Percentiles rank a stretch among this genome's conserved stretches.
Conservation (phyloP, 2,113 vertebrate species). For the Danionella cerebrum region DNA sequence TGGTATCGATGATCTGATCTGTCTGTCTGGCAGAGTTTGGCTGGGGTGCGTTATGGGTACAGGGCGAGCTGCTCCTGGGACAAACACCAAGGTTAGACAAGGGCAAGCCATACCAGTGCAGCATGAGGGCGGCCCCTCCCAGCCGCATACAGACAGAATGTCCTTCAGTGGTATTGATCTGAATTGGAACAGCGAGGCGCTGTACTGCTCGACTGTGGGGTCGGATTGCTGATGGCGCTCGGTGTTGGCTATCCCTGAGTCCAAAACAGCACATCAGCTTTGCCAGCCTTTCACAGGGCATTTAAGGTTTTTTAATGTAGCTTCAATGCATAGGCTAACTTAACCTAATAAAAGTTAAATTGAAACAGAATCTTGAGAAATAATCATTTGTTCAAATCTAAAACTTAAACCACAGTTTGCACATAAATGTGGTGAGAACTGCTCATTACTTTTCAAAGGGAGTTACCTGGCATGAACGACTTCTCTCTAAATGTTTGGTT, state of each 20-base stretch:
- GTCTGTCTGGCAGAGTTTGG: slow-evolving; percentile 27
- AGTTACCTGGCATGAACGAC: too few species aligned
- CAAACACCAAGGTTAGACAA: slow-evolving; percentile 39
- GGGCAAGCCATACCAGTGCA: slow-evolving; percentile 13
- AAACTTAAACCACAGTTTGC: too few species aligned
- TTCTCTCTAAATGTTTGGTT: too few species aligned
- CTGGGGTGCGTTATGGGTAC: slow-evolving; percentile 6
- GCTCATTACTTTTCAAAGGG: too few species aligned
- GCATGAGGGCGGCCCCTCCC: slow-evolving; percentile 13
- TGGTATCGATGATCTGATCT: slow-evolving; percentile 38
- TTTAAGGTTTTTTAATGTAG: not conserved
- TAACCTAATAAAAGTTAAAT: not conserved
- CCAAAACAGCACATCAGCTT: not conserved
- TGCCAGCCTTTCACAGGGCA: too few species aligned
- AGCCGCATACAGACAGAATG: slow-evolving; percentile 24
- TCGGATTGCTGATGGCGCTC: slow-evolving; percentile 39
- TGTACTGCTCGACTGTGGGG: slow-evolving; percentile 28
- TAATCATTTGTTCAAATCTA: too few species aligned
- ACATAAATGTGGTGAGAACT: too few species aligned
- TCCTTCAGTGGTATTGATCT: slow-evolving; percentile 41
- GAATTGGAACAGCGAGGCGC: slow-evolving; percentile 34
- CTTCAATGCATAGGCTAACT: too few species aligned
- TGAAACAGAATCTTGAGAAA: too few species aligned
- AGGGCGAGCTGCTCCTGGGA: slow-evolving; percentile 33
- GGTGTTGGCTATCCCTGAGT: slow-evolving; percentile 29